Conservation (phyloP, 2,888 invertebrate species). For the Amphimallon solstitiale region DNA sequence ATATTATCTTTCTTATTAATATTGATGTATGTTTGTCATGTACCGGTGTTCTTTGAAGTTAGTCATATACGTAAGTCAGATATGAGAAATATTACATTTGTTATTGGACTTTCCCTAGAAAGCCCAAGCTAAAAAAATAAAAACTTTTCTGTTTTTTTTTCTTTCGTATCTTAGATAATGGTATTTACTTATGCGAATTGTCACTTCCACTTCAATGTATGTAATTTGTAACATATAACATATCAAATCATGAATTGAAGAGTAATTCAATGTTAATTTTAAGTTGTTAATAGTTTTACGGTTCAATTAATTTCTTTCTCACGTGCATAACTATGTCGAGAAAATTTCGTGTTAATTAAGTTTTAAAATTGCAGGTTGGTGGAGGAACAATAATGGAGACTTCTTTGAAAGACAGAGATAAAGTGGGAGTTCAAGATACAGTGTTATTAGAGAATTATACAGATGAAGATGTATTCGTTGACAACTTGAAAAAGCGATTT, state of each 20-base stretch:
- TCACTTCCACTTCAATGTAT: background rate
- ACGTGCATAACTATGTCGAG: background rate
- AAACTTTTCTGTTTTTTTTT: background rate
- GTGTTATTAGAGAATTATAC: slow-evolving; percentile 88
- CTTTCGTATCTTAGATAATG: slow-evolving; percentile 4
- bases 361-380: slow-evolving; percentile 21
- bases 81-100: background rate
- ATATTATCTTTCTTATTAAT: too few relatives aligned
- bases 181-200: slow-evolving; percentile 6
- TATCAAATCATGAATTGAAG: background rate
- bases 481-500: slow-evolving; percentile 88
- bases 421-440: slow-evolving; percentile 92
- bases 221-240: background rate
- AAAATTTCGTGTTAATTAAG: slow-evolving; percentile 18
- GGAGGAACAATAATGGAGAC: slow-evolving; percentile 72
- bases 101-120: background rate
- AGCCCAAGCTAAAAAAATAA: background rate
- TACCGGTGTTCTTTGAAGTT: too few relatives aligned
- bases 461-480: slow-evolving; percentile 84
- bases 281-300: background rate
- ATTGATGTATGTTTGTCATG: too few relatives aligned
- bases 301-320: slow-evolving; percentile 10
- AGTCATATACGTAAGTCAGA: too few relatives aligned
- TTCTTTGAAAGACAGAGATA: slow-evolving; percentile 82
- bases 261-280: background rate